Percentiles rank a stretch among this genome's conserved stretches.
Conservation (phyloP, 2,888 invertebrate genomes). For the Vanessa cardui region DNA sequence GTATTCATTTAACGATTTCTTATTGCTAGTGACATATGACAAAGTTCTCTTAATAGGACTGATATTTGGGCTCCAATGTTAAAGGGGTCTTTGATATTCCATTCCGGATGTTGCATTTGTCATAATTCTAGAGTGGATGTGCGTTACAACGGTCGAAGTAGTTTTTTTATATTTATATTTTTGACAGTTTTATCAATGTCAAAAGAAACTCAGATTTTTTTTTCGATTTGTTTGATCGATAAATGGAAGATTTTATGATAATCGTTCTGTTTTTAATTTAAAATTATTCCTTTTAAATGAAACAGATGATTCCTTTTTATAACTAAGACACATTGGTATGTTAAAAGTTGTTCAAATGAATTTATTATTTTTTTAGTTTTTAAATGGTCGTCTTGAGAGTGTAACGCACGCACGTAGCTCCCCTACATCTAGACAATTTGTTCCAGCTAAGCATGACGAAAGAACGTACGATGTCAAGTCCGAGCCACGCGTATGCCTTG, state of each 20-base stretch:
- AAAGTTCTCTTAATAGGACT: slow-evolving; percentile 64
- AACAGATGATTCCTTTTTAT: not conserved
- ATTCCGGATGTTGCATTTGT: slow-evolving; percentile 76
- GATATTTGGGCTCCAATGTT: slow-evolving; percentile 60
- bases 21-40: slow-evolving; percentile 67
- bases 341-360: too few relatives aligned
- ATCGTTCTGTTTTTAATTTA: too few relatives aligned
- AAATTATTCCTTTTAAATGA: too few relatives aligned
- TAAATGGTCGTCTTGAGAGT: slow-evolving; percentile 39
- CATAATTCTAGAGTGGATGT: slow-evolving; percentile 47
- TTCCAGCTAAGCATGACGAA: slow-evolving; percentile 77
- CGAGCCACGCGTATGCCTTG: slow-evolving; percentile 67
- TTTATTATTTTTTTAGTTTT: slow-evolving; percentile 1
- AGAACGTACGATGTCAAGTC: slow-evolving; percentile 68
- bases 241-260: too few relatives aligned
- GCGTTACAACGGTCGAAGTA: slow-evolving; percentile 27
- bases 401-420: slow-evolving; percentile 48
- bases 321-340: too few relatives aligned
- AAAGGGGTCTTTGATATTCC: slow-evolving; percentile 68
- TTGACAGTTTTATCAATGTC: too few relatives aligned
- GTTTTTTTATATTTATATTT: too few relatives aligned
- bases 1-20: slow-evolving; percentile 31
- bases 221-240: too few relatives aligned
- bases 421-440: slow-evolving; percentile 73
- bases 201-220: too few relatives aligned